Conservation (phyloP, 2,797 vertebrate genomes). For the Parotocinclus haroldoi region DNA sequence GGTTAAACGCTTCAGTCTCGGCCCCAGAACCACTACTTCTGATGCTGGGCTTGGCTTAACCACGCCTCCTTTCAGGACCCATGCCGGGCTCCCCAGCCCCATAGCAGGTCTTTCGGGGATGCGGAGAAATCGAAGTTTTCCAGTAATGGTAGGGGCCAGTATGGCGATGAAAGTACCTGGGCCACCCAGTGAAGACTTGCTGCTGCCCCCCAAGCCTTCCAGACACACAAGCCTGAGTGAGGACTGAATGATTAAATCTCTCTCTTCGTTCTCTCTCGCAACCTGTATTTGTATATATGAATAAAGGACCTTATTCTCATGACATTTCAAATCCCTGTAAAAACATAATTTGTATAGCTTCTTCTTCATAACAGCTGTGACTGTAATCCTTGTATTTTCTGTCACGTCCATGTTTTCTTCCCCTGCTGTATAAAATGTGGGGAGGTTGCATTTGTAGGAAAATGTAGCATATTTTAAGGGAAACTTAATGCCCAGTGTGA, state of each 20-base stretch:
- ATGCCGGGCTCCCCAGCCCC: conserved; percentile 64
- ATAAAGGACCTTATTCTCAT: conserved; percentile 55
- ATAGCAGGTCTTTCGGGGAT: conserved; percentile 84
- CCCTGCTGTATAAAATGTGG: conserved; percentile 26
- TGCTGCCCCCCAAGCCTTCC: conserved; percentile 75
- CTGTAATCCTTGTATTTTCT: conserved; percentile 19
- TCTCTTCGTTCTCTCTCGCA: neutral
- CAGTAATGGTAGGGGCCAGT: conserved; percentile 94
- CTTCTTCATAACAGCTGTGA: conserved; percentile 47
- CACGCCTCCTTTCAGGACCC: conserved; percentile 68
- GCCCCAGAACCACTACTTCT: conserved; percentile 68
- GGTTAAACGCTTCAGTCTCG: conserved; percentile 85
- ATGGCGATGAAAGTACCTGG: conserved; percentile 94
- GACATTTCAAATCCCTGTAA: conserved; percentile 80
- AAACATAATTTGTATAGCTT: conserved; percentile 42
- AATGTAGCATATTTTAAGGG: conserved; percentile 39
- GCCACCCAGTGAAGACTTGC: conserved; percentile 77
- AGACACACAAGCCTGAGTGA: conserved; percentile 76
- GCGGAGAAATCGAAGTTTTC: conserved; percentile 91
- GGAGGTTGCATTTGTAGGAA: conserved; percentile 8
- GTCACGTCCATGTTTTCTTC: too few relatives aligned
- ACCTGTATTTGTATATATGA: conserved; percentile 18
- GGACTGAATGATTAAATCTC: conserved; percentile 26
- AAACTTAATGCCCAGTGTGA: conserved; percentile 23
- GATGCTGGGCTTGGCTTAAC: conserved; percentile 63